Percentiles rank a stretch among this genome's conserved stretches.
Evolutionary conservation across 2,797 vertebrate species (phyloP).

Genomic region (Darevskia nairensis): DNA sequence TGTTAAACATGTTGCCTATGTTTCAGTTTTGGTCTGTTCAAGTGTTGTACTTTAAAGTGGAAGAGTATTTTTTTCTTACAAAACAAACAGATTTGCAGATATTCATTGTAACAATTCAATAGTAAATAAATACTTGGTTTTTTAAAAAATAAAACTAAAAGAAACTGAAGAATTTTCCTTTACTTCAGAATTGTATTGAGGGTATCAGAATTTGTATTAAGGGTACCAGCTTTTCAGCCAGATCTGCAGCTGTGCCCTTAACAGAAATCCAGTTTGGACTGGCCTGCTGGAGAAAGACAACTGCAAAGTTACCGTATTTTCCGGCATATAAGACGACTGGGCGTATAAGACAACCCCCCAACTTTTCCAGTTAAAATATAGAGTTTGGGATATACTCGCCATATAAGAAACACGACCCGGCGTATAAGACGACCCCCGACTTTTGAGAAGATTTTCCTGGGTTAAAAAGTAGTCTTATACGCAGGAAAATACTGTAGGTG

Average conservation of each 20-base stretch:
- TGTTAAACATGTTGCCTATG: not conserved
- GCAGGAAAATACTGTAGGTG: too few relatives aligned
- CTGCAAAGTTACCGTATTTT: not conserved
- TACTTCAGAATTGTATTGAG: not conserved
- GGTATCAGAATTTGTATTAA: not conserved
- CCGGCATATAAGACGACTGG: too few relatives aligned
- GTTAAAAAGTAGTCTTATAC: too few relatives aligned
- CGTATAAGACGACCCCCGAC: too few relatives aligned
- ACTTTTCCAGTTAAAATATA: too few relatives aligned
- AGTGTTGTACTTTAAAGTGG: not conserved
- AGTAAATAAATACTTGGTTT: not conserved
- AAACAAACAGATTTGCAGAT: not conserved
- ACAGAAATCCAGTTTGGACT: not conserved
- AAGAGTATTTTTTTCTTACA: not conserved
- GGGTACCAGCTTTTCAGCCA: not conserved
- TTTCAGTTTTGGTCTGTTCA: not conserved
- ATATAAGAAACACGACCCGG: too few relatives aligned
- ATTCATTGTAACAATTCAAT: not conserved
- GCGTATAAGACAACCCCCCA: too few relatives aligned
- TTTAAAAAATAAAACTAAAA: not conserved
- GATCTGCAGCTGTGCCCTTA: not conserved
- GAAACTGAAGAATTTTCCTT: not conserved
- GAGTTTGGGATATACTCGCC: too few relatives aligned
- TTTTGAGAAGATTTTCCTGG: too few relatives aligned
- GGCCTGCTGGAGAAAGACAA: not conserved